Evolutionary conservation across 2,888 invertebrate genomes (phyloP), one percentile per base, ranked within the genome.

Genomic region (Drosophila melanosoma): DNA sequence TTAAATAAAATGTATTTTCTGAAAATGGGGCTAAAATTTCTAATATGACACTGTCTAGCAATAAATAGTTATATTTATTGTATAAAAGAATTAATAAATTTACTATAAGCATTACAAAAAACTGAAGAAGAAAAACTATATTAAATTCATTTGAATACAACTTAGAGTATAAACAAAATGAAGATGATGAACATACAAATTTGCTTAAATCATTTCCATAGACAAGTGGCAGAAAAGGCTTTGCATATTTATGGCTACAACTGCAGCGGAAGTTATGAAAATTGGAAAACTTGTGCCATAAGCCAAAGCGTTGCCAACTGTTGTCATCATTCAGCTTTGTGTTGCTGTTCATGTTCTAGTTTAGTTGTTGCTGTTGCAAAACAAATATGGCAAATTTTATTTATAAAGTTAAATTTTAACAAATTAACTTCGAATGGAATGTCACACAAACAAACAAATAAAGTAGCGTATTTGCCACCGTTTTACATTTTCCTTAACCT

Each of bases 321-420:
- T 63, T 73, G 72, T 71, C 68, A 68, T 57, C 63, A 26, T 40
- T 42, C 35, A 15, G 56, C 29, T 20, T 40, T 26, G 29, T 40
- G 40, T 12, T 20, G 38, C 33, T 38, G 20, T 3, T 66, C 52
- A 42, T 59, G 23, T 35, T 51, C 26, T 52, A 58, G 36, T 38
- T 69, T 36, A 57, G 62, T 68, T 75, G 58, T 52, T 65, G 56
- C 52, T 11, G 17, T 17, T 29, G 61, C 60, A 63, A 69, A 65
- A 73, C 56, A 73, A 70, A 79, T 79, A 74, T 79, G 67, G 45
- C 12, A 68, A 76, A 75, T 71, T 82, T 79, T 77, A 89, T 87
- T 81, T 88, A 88, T 82, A 73, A 74, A 86, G 79, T 76, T 64
- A 82, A 87, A 89, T 82, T 83, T 83, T 81, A 89, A 75, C 84